Base-by-base conservation (phyloP, 2,113 vertebrate species). In the Cyphomyrus plagiostoma region DNA sequence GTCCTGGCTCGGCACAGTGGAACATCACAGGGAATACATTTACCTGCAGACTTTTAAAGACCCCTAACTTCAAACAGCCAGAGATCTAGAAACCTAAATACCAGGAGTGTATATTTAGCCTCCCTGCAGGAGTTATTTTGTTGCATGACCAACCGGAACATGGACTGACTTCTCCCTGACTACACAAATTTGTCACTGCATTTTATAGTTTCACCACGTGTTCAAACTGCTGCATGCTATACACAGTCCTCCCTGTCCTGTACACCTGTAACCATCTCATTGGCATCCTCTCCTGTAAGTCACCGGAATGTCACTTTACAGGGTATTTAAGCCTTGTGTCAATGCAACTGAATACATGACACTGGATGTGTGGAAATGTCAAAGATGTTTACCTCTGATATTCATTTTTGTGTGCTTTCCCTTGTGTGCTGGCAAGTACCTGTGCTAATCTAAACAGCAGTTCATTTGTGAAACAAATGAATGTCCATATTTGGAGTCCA, bases 141-240 rank as follows among this genome's bases (percentile, higher is more conserved):
- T 94, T 94, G 92, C 94, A 93, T 93, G 94, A 92, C 91, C 93
- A 93, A 94, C 92, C 90, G 92, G 92, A 93, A 94, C 95, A 94
- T 92, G 93, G 92, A 92, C 93, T 89, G 92, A 92, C 93, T 94
- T 93, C 88, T 92, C 91, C 92, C 93, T 95, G 95, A 95, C 94
- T 94, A 92, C 92, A 94, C 90, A 86, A 91, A 94, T 96, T 95
- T 94, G 94, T 95, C 94, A 94, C 94, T 91, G 91, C 86, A 91
- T 92, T 92, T 94, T 95, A 96, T 94, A 95, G 95, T 93, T 70
- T 92, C 92, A 88, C 91, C 94, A 96, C 93, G 90, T 95, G 94
- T 93, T 88, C 90, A 91, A 88, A 48, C 89, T 93, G 30, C 15
- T 53, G 50, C 50, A 39, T 17, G 11, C 50, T 5, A 86, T 26